Conservation (phyloP, 1,140 invertebrate species). For the Drosophila parvula region DNA sequence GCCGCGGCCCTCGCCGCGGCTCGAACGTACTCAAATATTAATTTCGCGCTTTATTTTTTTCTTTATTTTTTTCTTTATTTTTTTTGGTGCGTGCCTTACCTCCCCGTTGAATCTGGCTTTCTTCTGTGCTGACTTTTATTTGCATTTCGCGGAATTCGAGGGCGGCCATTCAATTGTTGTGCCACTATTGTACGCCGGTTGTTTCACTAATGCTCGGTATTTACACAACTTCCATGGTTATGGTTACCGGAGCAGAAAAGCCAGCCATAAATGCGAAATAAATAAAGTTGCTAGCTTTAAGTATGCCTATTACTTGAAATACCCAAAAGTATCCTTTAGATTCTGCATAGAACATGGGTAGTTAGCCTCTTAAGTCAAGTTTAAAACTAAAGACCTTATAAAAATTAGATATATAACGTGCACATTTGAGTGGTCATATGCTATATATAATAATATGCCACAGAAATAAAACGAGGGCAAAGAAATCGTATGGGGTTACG, state of each 20-base stretch:
- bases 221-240: not conserved
- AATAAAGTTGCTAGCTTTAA: not conserved
- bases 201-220: not conserved
- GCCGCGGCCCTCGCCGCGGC: slow-evolving; percentile 2
- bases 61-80: not conserved
- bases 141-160: slow-evolving; percentile 8
- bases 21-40: slow-evolving; percentile 52
- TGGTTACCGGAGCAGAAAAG: too few relatives aligned
- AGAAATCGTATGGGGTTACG: too few relatives aligned
- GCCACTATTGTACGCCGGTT: not conserved
- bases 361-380: too few relatives aligned
- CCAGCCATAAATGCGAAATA: not conserved
- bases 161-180: slow-evolving; percentile 12
- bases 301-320: too few relatives aligned
- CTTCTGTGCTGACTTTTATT: slow-evolving; percentile 22
- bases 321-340: too few relatives aligned
- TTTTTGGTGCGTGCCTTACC: not conserved
- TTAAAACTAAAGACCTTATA: too few relatives aligned
- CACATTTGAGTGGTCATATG: too few relatives aligned
- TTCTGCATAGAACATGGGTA: too few relatives aligned
- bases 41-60: slow-evolving; percentile 43
- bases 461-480: too few relatives aligned
- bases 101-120: slow-evolving; percentile 6
- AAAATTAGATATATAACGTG: too few relatives aligned
- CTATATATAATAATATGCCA: too few relatives aligned